A percentile compares a stretch with the other conserved stretches of the same genome.
phyloP scores from a whole-genome alignment of 2,113 vertebrate species.

The Daubentonia madagascariensis region DNA sequence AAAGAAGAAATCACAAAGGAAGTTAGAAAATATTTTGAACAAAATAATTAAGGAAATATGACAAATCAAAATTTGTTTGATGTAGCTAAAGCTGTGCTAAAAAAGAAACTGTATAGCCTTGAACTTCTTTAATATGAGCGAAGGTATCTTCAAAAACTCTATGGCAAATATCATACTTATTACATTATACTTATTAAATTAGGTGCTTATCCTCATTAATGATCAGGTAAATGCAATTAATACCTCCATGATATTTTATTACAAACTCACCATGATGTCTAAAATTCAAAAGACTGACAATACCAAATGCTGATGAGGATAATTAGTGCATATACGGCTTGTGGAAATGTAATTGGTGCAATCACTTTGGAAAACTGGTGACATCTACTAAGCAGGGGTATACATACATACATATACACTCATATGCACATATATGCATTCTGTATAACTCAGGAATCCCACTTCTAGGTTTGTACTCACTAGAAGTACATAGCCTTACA shows the following conservation, averaged over 20 bases:
- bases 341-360: background rate
- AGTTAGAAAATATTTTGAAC: background rate
- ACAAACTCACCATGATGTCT: background rate
- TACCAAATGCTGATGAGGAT: background rate
- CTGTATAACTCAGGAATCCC: background rate
- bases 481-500: background rate
- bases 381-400: background rate
- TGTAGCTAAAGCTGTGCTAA: background rate
- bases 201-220: background rate
- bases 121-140: background rate
- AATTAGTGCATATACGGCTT: background rate
- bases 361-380: background rate
- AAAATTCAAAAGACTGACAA: background rate
- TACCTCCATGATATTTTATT: background rate
- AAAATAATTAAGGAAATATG: background rate
- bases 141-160: background rate
- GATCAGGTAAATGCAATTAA: background rate
- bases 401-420: background rate
- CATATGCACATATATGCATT: accelerated
- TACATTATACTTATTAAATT: background rate
- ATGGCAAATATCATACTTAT: background rate
- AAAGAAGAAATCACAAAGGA: background rate
- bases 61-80: background rate
- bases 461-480: background rate
- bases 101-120: background rate